Percentiles rank a stretch among this genome's conserved stretches.
These are phyloP conservation scores for Leptinotarsa texana DNA, from an alignment of 1,140 invertebrate species.

Conservation along the genomic window DNA sequence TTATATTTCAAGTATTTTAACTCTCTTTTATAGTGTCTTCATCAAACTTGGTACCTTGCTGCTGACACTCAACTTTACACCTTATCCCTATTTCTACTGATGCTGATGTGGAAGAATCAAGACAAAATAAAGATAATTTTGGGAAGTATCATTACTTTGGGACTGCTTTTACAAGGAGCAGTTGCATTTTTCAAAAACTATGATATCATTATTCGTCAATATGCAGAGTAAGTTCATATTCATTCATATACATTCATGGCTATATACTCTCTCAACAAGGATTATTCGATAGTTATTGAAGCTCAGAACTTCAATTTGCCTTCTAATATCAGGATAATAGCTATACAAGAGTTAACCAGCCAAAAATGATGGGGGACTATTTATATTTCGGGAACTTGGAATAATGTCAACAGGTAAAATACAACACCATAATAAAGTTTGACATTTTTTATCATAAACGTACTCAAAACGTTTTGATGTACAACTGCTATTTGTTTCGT, in stretches of 20 bases:
- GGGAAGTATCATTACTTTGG: slow-evolving; percentile 30
- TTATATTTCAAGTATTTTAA: too few relatives aligned
- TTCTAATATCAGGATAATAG: too few relatives aligned
- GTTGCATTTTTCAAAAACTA: slow-evolving; percentile 38
- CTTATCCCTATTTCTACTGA: slow-evolving; percentile 50
- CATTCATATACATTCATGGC: background rate
- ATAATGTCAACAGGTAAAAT: too few relatives aligned
- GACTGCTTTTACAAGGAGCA: slow-evolving; percentile 34
- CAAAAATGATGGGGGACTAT: too few relatives aligned
- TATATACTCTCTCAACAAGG: background rate
- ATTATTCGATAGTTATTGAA: background rate
- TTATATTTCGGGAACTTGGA: too few relatives aligned
- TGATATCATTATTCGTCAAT: slow-evolving; percentile 42
- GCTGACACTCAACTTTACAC: slow-evolving; percentile 56
- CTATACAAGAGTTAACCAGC: too few relatives aligned
- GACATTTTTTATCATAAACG: too few relatives aligned
- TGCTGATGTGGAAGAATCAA: slow-evolving; percentile 33
- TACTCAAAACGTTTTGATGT: too few relatives aligned
- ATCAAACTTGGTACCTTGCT: slow-evolving; percentile 56
- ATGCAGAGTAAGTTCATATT: slow-evolving; percentile 43
- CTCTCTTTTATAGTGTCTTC: slow-evolving; percentile 50
- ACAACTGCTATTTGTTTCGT: too few relatives aligned
- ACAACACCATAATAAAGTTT: too few relatives aligned
- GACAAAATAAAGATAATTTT: slow-evolving; percentile 36
- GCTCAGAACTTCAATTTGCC: too few relatives aligned